Evolutionary conservation across 2,113 vertebrate species (phyloP).

Genomic region (Rana temporaria): DNA sequence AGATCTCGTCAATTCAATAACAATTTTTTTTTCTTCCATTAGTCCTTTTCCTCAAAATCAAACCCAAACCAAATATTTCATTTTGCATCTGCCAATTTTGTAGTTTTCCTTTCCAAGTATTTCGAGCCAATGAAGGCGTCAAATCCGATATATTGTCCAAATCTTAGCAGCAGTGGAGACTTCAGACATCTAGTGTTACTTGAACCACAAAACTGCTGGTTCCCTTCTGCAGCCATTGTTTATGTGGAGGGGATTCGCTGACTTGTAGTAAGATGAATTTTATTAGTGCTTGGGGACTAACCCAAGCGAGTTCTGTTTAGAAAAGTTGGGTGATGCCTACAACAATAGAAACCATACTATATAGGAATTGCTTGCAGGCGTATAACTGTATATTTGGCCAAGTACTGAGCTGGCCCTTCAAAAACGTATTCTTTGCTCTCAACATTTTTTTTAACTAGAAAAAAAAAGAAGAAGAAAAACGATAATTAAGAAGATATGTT

Average conservation of each 20-base stretch:
- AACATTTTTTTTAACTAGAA: no score
- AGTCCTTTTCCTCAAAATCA: neutral
- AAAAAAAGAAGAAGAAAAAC: no score
- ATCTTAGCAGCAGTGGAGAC: neutral
- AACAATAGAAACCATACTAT: neutral
- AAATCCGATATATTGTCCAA: constrained; percentile 16
- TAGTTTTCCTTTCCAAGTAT: neutral
- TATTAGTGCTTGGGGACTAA: neutral
- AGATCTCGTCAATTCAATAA: no score
- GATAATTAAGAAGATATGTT: no score
- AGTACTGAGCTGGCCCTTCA: neutral
- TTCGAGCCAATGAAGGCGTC: constrained; percentile 14
- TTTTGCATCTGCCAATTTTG: constrained; percentile 6
- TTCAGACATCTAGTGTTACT: neutral
- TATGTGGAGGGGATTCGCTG: neutral
- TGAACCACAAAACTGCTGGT: neutral
- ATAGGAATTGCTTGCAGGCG: neutral
- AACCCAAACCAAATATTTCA: constrained; percentile 21
- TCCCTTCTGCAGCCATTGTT: neutral
- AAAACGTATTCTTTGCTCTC: no score
- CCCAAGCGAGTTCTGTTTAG: constrained; percentile 6
- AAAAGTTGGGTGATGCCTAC: neutral
- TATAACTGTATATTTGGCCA: neutral
- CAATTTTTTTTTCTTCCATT: neutral
- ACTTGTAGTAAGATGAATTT: neutral